phyloP scores from a whole-genome alignment of 2,797 vertebrate species.

The Anguilla obscura region DNA sequence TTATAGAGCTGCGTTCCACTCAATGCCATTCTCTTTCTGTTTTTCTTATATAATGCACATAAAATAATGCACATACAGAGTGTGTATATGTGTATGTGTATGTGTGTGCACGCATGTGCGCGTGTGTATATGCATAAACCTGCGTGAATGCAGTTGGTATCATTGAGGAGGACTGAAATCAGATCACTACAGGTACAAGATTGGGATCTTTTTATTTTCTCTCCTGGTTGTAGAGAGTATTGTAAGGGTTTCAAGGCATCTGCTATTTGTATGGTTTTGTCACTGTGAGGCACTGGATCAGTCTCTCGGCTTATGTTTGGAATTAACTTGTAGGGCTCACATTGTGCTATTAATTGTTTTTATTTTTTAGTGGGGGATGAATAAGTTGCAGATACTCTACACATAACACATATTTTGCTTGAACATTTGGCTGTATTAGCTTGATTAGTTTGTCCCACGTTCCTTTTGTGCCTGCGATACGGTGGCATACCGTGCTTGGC shows the following conservation, averaged over 20 bases:
- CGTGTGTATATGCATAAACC: slow-evolving; percentile 28
- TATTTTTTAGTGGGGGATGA: not conserved
- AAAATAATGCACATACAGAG: slow-evolving; percentile 38
- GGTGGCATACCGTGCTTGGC: not conserved
- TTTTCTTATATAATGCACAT: slow-evolving; percentile 71
- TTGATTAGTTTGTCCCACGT: not conserved
- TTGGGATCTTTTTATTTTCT: slow-evolving; percentile 45
- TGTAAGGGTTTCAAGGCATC: slow-evolving; percentile 44
- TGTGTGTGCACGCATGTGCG: slow-evolving; percentile 35
- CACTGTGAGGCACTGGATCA: not conserved
- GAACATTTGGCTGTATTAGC: not conserved
- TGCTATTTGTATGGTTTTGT: slow-evolving; percentile 37
- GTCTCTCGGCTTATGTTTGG: not conserved
- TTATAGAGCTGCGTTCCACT: slow-evolving; percentile 30
- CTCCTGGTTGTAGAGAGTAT: slow-evolving; percentile 46
- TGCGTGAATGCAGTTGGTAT: slow-evolving; percentile 32
- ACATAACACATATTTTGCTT: not conserved
- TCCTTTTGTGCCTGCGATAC: not conserved
- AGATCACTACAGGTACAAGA: slow-evolving; percentile 43
- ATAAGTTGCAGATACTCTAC: not conserved
- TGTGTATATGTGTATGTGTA: slow-evolving; percentile 15
- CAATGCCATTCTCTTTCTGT: slow-evolving; percentile 61
- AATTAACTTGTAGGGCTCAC: not conserved
- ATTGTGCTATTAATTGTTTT: not conserved
- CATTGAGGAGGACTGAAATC: slow-evolving; percentile 40